Percentiles rank a stretch among this genome's conserved stretches.
Conservation (phyloP, 2,797 vertebrate species). For the Pseudomugil tenellus region DNA sequence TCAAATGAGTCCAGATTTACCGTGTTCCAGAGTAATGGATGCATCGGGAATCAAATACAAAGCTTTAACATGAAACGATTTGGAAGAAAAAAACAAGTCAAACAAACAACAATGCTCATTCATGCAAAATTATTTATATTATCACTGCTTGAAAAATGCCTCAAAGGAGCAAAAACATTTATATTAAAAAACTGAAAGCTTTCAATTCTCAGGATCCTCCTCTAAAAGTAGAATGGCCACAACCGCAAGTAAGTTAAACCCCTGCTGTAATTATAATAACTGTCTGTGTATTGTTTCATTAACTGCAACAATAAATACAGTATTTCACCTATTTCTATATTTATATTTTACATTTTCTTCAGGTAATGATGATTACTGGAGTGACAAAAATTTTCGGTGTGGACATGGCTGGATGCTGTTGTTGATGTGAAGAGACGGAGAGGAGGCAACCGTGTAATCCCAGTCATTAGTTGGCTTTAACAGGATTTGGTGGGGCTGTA, state of each 20-base stretch:
- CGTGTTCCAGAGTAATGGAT: too few relatives aligned
- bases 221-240: neutral
- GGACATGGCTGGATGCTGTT: slow-evolving; percentile 64
- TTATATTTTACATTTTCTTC: slow-evolving; percentile 16
- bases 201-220: neutral
- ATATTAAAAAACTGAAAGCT: neutral
- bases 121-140: neutral
- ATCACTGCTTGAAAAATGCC: neutral
- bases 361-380: slow-evolving; percentile 48
- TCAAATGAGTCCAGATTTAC: too few relatives aligned
- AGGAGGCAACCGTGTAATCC: slow-evolving; percentile 79
- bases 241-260: slow-evolving; percentile 1
- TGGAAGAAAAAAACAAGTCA: neutral
- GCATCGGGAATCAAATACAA: neutral
- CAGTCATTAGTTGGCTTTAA: slow-evolving; percentile 83
- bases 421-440: slow-evolving; percentile 52
- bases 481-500: slow-evolving; percentile 80
- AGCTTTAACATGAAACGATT: neutral
- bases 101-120: neutral
- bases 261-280: neutral
- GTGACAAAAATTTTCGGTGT: slow-evolving; percentile 45
- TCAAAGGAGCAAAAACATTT: neutral
- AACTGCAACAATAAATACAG: slow-evolving; percentile 13
- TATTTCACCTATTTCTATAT: slow-evolving; percentile 6
- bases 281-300: neutral